Conservation (phyloP, 23 tunicate species). For the Botrylloides violaceus region DNA sequence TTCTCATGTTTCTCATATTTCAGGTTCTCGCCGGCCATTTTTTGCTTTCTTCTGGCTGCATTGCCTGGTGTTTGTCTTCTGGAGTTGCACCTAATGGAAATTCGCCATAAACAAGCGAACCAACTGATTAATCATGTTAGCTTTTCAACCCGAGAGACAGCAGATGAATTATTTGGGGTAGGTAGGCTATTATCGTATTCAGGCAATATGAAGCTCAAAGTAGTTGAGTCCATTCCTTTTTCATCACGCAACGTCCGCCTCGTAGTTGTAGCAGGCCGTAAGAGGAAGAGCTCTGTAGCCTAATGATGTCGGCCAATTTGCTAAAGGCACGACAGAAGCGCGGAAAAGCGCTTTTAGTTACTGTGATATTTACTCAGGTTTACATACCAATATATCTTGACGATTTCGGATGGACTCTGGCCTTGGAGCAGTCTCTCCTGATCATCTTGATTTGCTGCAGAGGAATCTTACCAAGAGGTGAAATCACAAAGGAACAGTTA, state of each 20-base stretch:
- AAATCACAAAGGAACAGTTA: conserved; percentile 48
- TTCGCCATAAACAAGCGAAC: conserved; percentile 5
- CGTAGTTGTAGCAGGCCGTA: too few relatives aligned
- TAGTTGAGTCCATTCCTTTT: too few relatives aligned
- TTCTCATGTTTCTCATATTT: too few relatives aligned
- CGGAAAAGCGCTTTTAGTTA: too few relatives aligned
- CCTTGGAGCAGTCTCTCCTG: conserved; percentile 65
- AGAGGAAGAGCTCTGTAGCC: too few relatives aligned
- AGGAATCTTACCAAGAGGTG: conserved; percentile 68
- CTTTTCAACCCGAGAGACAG: neutral
- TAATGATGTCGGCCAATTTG: too few relatives aligned
- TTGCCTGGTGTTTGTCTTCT: conserved; percentile 64
- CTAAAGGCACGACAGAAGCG: too few relatives aligned
- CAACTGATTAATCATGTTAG: neutral
- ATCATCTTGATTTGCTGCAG: conserved; percentile 63
- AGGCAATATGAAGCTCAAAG: too few relatives aligned
- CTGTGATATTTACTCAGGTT: too few relatives aligned
- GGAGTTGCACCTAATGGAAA: conserved; percentile 46
- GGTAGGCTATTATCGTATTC: too few relatives aligned
- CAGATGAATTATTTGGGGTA: conserved; percentile 28
- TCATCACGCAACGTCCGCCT: too few relatives aligned
- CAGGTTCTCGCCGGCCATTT: conserved; percentile 86
- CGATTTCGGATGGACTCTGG: conserved; percentile 69
- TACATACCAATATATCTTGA: conserved; percentile 45
- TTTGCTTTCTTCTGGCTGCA: conserved; percentile 56